Conservation (phyloP, 64 coral and sea anemone genomes). For the Montipora sp. region DNA sequence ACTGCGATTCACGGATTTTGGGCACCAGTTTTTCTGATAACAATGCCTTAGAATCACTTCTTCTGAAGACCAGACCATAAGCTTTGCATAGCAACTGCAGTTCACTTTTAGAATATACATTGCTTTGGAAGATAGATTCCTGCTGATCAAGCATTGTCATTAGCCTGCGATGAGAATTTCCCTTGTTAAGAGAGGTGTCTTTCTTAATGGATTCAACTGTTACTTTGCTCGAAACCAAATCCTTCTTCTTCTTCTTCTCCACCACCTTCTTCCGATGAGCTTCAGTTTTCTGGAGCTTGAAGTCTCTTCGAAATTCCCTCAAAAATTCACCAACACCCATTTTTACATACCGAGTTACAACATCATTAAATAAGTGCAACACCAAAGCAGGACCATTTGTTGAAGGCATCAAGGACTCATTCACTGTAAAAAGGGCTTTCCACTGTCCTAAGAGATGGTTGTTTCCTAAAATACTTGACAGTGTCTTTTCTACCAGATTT, state of each 20-base stretch:
- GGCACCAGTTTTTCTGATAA: conserved; percentile 1
- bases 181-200: neutral
- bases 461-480: neutral
- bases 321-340: conserved; percentile 33
- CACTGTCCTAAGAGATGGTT: neutral
- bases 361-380: neutral
- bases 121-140: conserved; percentile 3
- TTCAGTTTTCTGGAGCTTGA: conserved; percentile 47
- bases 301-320: conserved; percentile 54
- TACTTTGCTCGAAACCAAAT: conserved; percentile 17
- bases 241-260: conserved; percentile 30
- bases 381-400: neutral
- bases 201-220: neutral
- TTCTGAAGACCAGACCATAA: conserved; percentile 7
- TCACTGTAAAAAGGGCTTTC: neutral
- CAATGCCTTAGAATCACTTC: neutral
- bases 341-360: conserved; percentile 39
- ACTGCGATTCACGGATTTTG: neutral
- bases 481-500: neutral
- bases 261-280: conserved; percentile 61
- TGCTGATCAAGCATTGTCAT: conserved; percentile 15
- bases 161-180: neutral
- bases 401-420: neutral
- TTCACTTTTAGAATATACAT: neutral
- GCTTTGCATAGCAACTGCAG: conserved; percentile 13